Evolutionary conservation across 2,888 invertebrate species (phyloP), one percentile per base, ranked within the genome.

Genomic region (Spisula solida): DNA sequence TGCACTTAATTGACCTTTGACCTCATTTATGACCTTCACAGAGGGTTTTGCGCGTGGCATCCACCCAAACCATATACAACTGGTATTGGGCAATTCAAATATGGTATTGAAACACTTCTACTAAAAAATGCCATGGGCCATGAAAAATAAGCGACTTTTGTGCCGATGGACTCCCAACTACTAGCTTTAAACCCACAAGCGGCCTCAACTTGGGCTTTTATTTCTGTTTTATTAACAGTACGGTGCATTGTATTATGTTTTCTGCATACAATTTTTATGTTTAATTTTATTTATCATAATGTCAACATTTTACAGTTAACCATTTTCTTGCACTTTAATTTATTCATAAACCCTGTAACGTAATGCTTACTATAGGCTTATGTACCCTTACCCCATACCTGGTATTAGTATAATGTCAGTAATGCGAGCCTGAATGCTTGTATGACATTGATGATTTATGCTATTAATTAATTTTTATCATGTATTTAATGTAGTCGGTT

Each of bases 401-500:
- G 12, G 75, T 34, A 75, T 75, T 75, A 75, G 29, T 31, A 75
- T 75, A 75, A 34, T 75, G 18, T 75, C 16, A 4, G 75, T 75
- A 75, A 75, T 1, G 75, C 18, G 29, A 75, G 31, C 31, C 41
- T 34, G 18, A 75, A 31, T 75, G 31, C 20, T 1, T 18, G 8
- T 41, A 16, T 75, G 25, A 75, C 29, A 75, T 75, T 34, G 6
- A 34, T 75, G 75, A 75, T 75, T 75, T 75, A 75, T 75, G 31
- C 31, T 47, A 34, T 80, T 48, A 80, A 80, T 80, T 80, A 51
- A 48, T 25, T 18, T 80, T 80, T 29, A 47, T 47, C 25, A 80
- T 47, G 18, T 34, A 14, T 48, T 29, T 25, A n/a, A 34, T 16
- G 51, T 47, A 0, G 80, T n/a, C 25, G 41, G 12, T 80, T 48